Evolutionary conservation across 1,140 invertebrate species (phyloP).

Genomic region (Rhyzopertha dominica): DNA sequence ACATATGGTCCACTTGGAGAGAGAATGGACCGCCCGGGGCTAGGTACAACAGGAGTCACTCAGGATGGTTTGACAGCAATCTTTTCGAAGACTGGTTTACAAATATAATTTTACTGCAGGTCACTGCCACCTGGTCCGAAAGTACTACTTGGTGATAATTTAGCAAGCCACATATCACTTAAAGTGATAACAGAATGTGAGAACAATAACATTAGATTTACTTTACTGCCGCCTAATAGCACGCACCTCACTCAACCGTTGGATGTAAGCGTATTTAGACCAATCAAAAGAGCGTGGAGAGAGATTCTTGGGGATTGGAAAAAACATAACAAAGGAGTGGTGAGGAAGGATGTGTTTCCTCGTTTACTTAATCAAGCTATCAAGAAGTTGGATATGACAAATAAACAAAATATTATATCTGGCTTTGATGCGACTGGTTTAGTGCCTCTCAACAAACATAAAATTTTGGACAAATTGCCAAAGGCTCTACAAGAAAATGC

Average conservation of each 20-base stretch:
- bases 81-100: constrained; percentile 44
- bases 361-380: constrained; percentile 10
- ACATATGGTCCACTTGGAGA: constrained; percentile 42
- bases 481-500: constrained; percentile 7
- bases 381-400: constrained; percentile 1
- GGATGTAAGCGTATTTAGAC: constrained; percentile 42
- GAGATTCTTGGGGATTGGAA: constrained; percentile 38
- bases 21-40: constrained; percentile 33
- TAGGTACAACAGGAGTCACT: constrained; percentile 38
- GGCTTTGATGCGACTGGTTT: constrained; percentile 15
- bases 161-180: constrained; percentile 9
- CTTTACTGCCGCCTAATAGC: constrained; percentile 42
- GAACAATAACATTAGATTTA: constrained; percentile 38
- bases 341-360: constrained; percentile 14
- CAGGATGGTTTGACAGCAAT: constrained; percentile 39
- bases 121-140: constrained; percentile 9
- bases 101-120: constrained; percentile 12
- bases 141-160: constrained; percentile 19
- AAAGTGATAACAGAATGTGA: constrained; percentile 19
- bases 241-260: constrained; percentile 43
- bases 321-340: constrained; percentile 16
- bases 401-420: constrained; percentile 12
- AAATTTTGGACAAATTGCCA: constrained; percentile 11
- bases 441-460: constrained; percentile 6
- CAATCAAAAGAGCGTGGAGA: constrained; percentile 41